Evolutionary conservation across 2,888 invertebrate species (phyloP).

Genomic region (Cheilosia impressa): DNA sequence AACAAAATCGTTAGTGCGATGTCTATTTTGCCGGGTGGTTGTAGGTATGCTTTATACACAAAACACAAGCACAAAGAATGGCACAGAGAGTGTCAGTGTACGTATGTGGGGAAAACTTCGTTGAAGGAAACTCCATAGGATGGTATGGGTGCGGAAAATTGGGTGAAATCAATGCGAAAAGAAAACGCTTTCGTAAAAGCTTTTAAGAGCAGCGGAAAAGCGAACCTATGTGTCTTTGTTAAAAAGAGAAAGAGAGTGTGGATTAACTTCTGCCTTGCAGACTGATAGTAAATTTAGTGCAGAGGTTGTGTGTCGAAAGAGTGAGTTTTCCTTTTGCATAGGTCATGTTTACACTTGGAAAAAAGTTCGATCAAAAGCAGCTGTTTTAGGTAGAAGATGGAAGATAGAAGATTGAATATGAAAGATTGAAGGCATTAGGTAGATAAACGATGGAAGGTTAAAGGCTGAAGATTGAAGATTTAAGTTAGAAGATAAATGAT

Average conservation of each 20-base stretch:
- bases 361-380: not conserved
- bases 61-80: not conserved
- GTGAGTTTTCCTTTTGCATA: constrained; percentile 23
- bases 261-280: constrained; percentile 10
- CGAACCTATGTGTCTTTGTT: not conserved
- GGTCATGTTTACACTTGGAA: constrained; percentile 54
- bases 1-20: constrained; percentile 43
- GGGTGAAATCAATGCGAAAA: constrained; percentile 8
- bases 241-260: not conserved
- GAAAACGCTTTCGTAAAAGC: constrained; percentile 30
- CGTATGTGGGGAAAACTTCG: not conserved
- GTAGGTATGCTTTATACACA: not conserved
- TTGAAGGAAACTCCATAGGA: not conserved
- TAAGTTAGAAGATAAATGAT: no score
- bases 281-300: not conserved
- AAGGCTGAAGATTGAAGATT: no score
- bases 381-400: no score
- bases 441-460: no score
- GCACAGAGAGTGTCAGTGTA: constrained; percentile 2
- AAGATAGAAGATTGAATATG: no score
- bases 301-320: not conserved
- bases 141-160: not conserved
- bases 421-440: no score
- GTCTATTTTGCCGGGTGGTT: constrained; percentile 39
- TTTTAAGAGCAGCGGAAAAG: constrained; percentile 52